These are phyloP conservation scores for Chymomyza fuscimana DNA, from an alignment of 2,888 invertebrate genomes.

Conservation along the genomic window DNA sequence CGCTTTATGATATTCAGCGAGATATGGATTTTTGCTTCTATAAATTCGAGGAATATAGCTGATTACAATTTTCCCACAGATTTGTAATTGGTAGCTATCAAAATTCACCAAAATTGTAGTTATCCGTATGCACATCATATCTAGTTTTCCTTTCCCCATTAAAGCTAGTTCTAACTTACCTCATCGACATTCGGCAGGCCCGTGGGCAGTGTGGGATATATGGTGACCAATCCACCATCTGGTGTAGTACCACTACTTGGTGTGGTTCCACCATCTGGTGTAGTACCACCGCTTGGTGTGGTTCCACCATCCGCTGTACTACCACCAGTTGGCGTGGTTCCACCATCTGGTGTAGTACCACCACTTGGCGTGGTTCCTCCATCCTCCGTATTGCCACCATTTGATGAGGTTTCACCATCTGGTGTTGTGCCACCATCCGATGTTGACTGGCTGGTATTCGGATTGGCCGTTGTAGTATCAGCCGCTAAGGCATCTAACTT, in stretches of 20 bases:
- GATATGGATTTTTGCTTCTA: constrained; percentile 6
- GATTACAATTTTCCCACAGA: too few relatives aligned
- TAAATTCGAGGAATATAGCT: neutral
- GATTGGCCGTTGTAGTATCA: constrained; percentile 28
- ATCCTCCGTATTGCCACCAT: constrained; percentile 9
- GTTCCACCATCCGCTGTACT: neutral
- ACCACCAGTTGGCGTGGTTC: neutral
- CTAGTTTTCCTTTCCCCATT: neutral
- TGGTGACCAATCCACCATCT: constrained; percentile 18
- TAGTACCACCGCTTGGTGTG: neutral
- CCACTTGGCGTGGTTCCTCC: constrained; percentile 12
- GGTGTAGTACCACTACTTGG: constrained; percentile 1
- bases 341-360: constrained; percentile 7
- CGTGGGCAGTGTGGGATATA: constrained; percentile 69
- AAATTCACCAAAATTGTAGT: too few relatives aligned
- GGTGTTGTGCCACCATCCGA: constrained; percentile 17
- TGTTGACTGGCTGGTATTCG: constrained; percentile 23
- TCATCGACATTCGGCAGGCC: constrained; percentile 71
- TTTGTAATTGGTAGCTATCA: too few relatives aligned
- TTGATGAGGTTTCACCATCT: neutral
- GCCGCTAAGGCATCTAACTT: constrained; percentile 58
- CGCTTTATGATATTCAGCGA: constrained; percentile 48
- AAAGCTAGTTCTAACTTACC: constrained; percentile 51
- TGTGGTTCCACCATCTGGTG: neutral
- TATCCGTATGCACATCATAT: too few relatives aligned